These are phyloP conservation scores for Drosophila fungiperda DNA, from an alignment of 2,888 invertebrate genomes.

Conservation along the genomic window DNA sequence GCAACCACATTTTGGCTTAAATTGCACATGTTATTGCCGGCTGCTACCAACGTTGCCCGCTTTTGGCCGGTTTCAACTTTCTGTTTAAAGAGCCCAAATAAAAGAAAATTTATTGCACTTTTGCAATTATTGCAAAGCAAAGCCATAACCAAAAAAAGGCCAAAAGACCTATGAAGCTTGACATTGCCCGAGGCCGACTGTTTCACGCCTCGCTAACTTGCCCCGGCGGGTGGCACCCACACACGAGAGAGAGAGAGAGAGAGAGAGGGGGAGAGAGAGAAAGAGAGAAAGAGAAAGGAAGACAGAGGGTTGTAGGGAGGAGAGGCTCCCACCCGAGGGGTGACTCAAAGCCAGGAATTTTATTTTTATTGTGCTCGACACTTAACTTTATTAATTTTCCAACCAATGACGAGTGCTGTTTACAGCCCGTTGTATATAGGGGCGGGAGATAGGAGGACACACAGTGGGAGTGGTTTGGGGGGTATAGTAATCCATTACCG, in stretches of 20 bases:
- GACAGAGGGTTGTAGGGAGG: background rate
- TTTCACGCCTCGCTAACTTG: conserved; percentile 73
- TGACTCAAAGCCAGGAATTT: conserved; percentile 54
- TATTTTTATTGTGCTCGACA: conserved; percentile 78
- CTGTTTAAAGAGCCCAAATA: conserved; percentile 59
- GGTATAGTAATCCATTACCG: conserved; percentile 78
- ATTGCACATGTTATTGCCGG: conserved; percentile 46
- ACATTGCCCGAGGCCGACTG: conserved; percentile 53
- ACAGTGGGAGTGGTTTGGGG: background rate
- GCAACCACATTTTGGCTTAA: conserved; percentile 5
- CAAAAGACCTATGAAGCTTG: conserved; percentile 55
- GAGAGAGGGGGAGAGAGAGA: background rate
- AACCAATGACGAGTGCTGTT: conserved; percentile 63
- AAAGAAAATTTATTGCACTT: conserved; percentile 75
- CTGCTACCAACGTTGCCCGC: background rate
- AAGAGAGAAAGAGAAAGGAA: background rate
- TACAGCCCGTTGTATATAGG: background rate
- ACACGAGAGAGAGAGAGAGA: background rate
- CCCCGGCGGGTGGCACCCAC: conserved; percentile 18
- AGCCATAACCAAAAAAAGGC: conserved; percentile 57
- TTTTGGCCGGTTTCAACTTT: conserved; percentile 15
- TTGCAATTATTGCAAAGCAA: conserved; percentile 78
- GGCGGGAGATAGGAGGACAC: background rate
- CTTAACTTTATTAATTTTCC: conserved; percentile 80
- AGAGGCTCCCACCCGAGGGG: conserved; percentile 5